Base-by-base conservation (phyloP, 2,888 invertebrate species). In the Agrypnus murinus region DNA sequence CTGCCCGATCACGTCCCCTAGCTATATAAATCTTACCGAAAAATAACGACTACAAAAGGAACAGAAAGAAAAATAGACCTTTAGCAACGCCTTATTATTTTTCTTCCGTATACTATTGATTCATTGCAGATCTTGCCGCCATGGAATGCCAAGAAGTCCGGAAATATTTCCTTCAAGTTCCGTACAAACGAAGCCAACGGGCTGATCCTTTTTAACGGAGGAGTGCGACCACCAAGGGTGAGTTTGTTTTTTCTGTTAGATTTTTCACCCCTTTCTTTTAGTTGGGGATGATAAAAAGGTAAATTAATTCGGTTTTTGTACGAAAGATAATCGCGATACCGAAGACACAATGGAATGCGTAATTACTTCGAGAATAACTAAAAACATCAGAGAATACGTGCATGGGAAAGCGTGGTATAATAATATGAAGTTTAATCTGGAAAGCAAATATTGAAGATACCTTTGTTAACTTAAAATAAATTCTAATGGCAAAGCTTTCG, bases 151-250 rank as follows among this genome's bases (percentile, higher is more conserved):
- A 93, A 95, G 81, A 93, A 94, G 82, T 92, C 93, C 25, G 97
- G 97, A 71, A 94, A 94, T 31, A 93, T 98, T 81, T 93, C 95
- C 46, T 95, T 98, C 87, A 96, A 97, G 87, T 96, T 99, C 83
- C 92, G 97, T 73, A 98, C 98, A 50, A 96, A 95, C 84, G 98
- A 98, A 85, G 93, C 95, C 6, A 96, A 98, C 82, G 98, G 98
- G 19, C 89, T 99, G 76, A 91, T 99, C 65, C 91, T 98, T 83
- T 95, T 96, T 89, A 97, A 96, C 85, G 93, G 94, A 81, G 96
- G 95, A 81, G 89, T 91, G 67, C 89, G 92, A 81, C 91, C 92
- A 81, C 92, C 92, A 78, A 89, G 91, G 87, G 92, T 93, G 86
- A 92, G 90, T 90, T 73, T 69, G n/a, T n/a, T 59, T 60, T 53